Base-by-base conservation (phyloP, 2,797 vertebrate genomes). In the Knipowitschia caucasica region DNA sequence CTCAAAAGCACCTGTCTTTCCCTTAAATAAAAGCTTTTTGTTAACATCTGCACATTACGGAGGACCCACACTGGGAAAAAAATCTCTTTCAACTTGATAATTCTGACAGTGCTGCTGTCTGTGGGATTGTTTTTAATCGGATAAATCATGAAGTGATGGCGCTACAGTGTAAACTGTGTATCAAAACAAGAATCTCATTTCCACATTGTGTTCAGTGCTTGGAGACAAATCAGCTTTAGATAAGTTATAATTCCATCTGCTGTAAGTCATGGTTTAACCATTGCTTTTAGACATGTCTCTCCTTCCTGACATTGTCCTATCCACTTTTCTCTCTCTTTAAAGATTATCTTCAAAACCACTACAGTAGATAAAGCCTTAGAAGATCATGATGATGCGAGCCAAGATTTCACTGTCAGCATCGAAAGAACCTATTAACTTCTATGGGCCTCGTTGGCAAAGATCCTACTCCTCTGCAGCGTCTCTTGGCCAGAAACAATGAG, bases 401-500 rank as follows among this genome's bases (percentile, higher is more conserved):
- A 77, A 82, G 82, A 83, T 86, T 86, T 88, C 73, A 83, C 87
- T 86, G 85, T 86, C 81, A 82, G 80, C 75, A 80, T 77, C 78
- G 81, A 85, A 87, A 86, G 43, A 73, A 72, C 80, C 80, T 80
- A 86, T 86, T 89, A 84, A 88, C 81, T 89, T 88, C 70, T 82
- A 79, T 87, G 86, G 83, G 71, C 69, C 72, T 88, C 64, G 74
- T 80, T 84, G 82, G 85, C 80, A 88, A 87, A 84, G 78, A 78
- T 78, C 67, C 68, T 77, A 78, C 78, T 85, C 79, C 78, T 75
- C 64, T 69, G 83, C 69, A 80, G 84, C 89, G 88, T 89, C 81
- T 76, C 69, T 75, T 50, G 72, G 73, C 83, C 83, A 83, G 82
- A 87, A 82, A 90, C 89, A 90, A 90, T 87, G 83, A 86, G 75